Base-by-base conservation (phyloP, 2,113 vertebrate genomes). In the Gorsachius goisagi region DNA sequence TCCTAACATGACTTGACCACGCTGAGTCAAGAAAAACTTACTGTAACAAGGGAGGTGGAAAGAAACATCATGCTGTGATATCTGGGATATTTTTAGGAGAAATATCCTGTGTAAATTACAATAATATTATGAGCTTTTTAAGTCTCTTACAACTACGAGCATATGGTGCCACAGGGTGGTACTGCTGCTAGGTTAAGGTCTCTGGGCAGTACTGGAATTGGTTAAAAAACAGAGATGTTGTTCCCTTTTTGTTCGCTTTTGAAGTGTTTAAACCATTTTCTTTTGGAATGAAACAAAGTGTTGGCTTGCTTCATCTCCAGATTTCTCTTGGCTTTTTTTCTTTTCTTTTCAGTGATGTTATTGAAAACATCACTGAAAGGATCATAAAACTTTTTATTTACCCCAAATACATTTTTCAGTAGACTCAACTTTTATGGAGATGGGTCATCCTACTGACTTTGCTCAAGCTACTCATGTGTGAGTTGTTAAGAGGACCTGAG, bases 121-220 rank as follows among this genome's bases (percentile, higher is more conserved):
- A 76, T 86, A 80, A 78, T 37, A 39, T 92, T 26, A 66, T 67
- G 49, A 94, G 66, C 84, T 96, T 93, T 96, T 96, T 39, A 96
- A 93, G 93, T 77, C 85, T 94, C 88, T 90, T 95, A 93, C 90
- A 90, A 90, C 91, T 94, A 85, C 5, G 66, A 93, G 66, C 94
- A 95, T 97, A 94, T 91, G 94, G 76, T 91, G 47, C 80, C 90
- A 82, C 90, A 95, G 94, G 4, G 0, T 93, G 96, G 74, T 63
- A 53, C n/a, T 89, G 62, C 86, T 95, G 84, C 89, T 93, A 88
- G 96, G 78, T 89, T 83, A 79, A 89, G 84, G 87, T 95, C 92
- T 89, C 89, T 95, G 95, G 90, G 90, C 77, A 92, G 50, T 68
- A 73, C 49, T 76, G 77, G 86, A 90, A 68, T 44, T 69, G 58